Conservation (phyloP, 2,888 invertebrate species). For the Polymixis flavicincta region DNA sequence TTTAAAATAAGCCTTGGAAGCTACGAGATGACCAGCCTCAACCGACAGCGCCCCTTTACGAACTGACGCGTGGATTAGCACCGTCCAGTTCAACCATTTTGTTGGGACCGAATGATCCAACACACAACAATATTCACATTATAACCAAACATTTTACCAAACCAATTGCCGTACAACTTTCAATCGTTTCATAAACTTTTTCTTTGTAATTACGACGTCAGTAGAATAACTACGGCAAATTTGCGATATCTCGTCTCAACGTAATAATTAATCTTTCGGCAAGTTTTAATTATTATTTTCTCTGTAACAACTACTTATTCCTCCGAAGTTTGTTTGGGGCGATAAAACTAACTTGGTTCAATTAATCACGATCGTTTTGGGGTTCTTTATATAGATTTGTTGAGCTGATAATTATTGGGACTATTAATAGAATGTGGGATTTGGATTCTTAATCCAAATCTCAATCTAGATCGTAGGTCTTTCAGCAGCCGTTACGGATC, state of each 20-base stretch:
- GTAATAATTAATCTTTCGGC: slow-evolving; percentile 53
- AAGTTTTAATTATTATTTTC: slow-evolving; percentile 64
- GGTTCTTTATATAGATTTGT: slow-evolving; percentile 19
- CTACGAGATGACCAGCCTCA: too few species aligned
- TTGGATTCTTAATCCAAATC: neutral
- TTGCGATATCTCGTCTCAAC: slow-evolving; percentile 37
- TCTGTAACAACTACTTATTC: slow-evolving; percentile 31
- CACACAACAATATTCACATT: too few species aligned
- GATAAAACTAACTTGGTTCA: slow-evolving; percentile 38
- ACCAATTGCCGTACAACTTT: neutral
- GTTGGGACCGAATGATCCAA: too few species aligned
- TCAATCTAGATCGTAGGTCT: neutral
- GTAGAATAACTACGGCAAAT: slow-evolving; percentile 38
- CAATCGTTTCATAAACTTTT: neutral
- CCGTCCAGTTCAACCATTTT: too few species aligned
- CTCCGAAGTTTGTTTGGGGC: slow-evolving; percentile 36
- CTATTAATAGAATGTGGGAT: slow-evolving; percentile 6
- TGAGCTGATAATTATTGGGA: slow-evolving; percentile 4
- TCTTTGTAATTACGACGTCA: slow-evolving; percentile 33
- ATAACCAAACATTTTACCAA: neutral
- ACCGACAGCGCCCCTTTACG: too few species aligned
- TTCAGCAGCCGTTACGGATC: neutral
- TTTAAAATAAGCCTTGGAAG: too few species aligned
- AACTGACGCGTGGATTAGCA: too few species aligned
- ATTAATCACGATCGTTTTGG: slow-evolving; percentile 49